Percentiles rank a stretch among this genome's conserved stretches.
phyloP scores from a whole-genome alignment of 1,140 invertebrate genomes.

The Himalopsyche phryganea region DNA sequence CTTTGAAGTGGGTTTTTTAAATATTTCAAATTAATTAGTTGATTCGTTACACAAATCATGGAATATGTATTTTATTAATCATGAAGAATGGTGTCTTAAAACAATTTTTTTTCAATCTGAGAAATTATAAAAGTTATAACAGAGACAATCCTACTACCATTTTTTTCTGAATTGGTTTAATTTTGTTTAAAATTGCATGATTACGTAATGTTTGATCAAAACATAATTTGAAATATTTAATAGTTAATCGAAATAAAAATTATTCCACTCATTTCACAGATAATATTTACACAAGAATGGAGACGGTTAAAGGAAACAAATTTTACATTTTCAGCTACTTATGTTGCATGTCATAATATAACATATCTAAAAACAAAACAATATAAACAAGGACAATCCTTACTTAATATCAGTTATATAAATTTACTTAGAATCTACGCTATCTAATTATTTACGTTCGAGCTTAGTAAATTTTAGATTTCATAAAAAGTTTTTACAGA shows the following conservation, averaged over 20 bases:
- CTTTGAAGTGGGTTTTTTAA: too few relatives aligned
- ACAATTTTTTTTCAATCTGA: too few relatives aligned
- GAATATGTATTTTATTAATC: too few relatives aligned
- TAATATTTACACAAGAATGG: slow-evolving; percentile 25
- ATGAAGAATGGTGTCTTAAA: too few relatives aligned
- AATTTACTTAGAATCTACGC: slow-evolving; percentile 31
- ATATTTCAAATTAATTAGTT: too few relatives aligned
- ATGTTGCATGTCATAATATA: slow-evolving; percentile 21
- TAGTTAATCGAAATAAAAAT: not conserved
- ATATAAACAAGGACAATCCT: slow-evolving; percentile 23
- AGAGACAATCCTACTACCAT: too few relatives aligned
- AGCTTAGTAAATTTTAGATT: slow-evolving; percentile 24
- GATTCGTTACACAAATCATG: too few relatives aligned
- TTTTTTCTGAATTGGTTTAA: too few relatives aligned
- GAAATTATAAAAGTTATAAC: too few relatives aligned
- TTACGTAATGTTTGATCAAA: too few relatives aligned
- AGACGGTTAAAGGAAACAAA: slow-evolving; percentile 13
- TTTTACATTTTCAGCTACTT: slow-evolving; percentile 28
- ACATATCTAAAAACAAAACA: slow-evolving; percentile 31
- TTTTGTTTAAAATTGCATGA: too few relatives aligned
- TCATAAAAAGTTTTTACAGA: slow-evolving; percentile 19
- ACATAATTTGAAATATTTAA: too few relatives aligned
- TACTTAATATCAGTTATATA: slow-evolving; percentile 31
- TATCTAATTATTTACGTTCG: slow-evolving; percentile 24
- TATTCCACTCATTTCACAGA: slow-evolving; percentile 14